Evolutionary conservation across 2,888 invertebrate genomes (phyloP), one percentile per base, ranked within the genome.

Genomic region (Gnatocerus cornutus): DNA sequence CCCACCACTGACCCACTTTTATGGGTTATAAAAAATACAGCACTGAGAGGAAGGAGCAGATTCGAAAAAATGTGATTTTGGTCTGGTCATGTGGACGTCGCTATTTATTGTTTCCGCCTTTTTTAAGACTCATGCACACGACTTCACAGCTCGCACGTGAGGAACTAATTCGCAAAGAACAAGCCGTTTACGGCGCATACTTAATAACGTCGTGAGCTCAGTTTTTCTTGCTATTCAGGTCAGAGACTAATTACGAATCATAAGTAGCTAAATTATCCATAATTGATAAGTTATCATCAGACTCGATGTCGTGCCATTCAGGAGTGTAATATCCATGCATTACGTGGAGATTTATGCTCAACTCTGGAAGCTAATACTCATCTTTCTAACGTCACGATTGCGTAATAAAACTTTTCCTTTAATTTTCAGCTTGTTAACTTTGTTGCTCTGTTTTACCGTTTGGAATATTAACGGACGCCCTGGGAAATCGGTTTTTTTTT

Each of bases 1-100:
- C 59, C 45, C 59, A 46, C 45, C 33, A 59, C 13, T 46, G 59
- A 43, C 59, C 59, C 29, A 46, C 59, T 59, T 59, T 10, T 7
- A n/a, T 14, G 29, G n/a, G 10, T 46, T 59, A 46, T 59, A 59
- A 59, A 59, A 59, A 45, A 46, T 46, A 30, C 37, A 30, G 9
- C n/a, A 10, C n/a, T 2, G 43, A 12, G 16, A 50, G 5, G 29
- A 10, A 29, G 3, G 46, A 43, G 5, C 16, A 46, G 21, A 46
- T 46, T 41, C 2, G 6, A 41, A 41, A 33, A 33, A 33, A 33
- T 33, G 33, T 33, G 33, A 21, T 21, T 21, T 21, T 21, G 4
- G 21, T 21, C 21, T 33, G n/a, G 33, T 33, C 33, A 33, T 33
- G 9, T 12, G n/a, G 21, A 48, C 48, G 9, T 48, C 27, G 33